Percentiles rank a stretch among this genome's conserved stretches.
These are phyloP conservation scores for Peromyscus aztecus DNA, from an alignment of 2,797 vertebrate genomes.

Conservation along the genomic window DNA sequence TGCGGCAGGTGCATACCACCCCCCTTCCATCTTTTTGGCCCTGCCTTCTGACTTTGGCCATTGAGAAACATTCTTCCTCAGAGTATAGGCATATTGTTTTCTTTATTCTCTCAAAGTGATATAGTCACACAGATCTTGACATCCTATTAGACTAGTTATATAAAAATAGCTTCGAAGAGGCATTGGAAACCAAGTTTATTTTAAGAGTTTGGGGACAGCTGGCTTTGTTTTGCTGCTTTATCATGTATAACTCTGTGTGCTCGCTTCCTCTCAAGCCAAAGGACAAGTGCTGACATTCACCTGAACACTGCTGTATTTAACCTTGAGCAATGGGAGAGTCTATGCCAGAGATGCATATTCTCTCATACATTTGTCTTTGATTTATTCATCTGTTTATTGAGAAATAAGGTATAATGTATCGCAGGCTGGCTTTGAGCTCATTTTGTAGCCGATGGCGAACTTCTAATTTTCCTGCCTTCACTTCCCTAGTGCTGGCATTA, in stretches of 20 bases:
- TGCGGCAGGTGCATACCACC: not conserved
- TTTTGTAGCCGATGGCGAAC: not conserved
- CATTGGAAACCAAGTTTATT: slow-evolving; percentile 40
- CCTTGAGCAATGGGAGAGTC: not conserved
- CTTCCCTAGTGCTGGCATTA: not conserved
- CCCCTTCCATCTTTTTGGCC: not conserved
- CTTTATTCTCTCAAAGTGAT: not conserved
- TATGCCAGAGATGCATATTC: not conserved
- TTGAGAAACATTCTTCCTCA: not conserved
- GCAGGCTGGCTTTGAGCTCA: not conserved
- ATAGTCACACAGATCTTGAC: not conserved
- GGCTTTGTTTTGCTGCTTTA: slow-evolving; percentile 43
- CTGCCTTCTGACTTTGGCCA: not conserved
- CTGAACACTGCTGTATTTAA: not conserved
- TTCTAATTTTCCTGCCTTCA: not conserved
- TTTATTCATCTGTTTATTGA: not conserved
- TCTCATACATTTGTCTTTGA: not conserved
- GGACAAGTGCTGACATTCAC: not conserved
- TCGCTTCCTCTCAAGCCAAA: not conserved
- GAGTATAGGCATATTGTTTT: not conserved
- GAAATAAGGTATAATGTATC: not conserved
- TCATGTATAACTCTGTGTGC: not conserved
- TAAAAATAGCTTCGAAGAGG: slow-evolving; percentile 46
- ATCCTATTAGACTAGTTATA: not conserved
- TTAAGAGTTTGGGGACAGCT: slow-evolving; percentile 60